Conservation (phyloP, 1,140 invertebrate genomes). For the Colletes gigas region DNA sequence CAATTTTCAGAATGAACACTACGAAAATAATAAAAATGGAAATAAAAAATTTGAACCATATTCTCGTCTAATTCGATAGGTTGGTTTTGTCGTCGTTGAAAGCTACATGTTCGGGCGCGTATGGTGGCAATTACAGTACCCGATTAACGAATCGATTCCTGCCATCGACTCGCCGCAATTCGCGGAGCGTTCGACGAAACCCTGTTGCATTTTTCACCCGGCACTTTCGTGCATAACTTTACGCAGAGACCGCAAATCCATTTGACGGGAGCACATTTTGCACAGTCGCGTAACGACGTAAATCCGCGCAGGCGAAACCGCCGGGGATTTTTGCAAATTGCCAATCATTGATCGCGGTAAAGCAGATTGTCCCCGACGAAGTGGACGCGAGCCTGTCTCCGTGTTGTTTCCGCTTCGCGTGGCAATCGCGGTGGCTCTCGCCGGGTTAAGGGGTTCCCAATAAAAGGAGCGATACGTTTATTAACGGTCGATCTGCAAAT, state of each 20-base stretch:
- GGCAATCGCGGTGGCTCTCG: conserved; percentile 31
- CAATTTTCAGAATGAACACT: too few relatives aligned
- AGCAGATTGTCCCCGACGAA: conserved; percentile 66
- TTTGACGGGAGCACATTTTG: conserved; percentile 31
- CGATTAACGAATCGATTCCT: conserved; percentile 19
- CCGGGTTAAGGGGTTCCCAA: too few relatives aligned
- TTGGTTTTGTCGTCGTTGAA: background rate
- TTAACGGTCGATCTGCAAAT: too few relatives aligned
- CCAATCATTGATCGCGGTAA: conserved; percentile 70
- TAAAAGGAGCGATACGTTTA: too few relatives aligned
- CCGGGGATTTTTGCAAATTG: conserved; percentile 75
- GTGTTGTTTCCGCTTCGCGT: conserved; percentile 50
- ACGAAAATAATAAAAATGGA: too few relatives aligned
- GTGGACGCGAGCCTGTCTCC: conserved; percentile 37
- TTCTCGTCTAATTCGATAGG: too few relatives aligned
- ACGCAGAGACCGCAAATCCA: conserved; percentile 55
- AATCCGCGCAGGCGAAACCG: conserved; percentile 51
- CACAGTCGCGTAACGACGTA: conserved; percentile 47
- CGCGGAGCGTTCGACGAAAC: background rate
- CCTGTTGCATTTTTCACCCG: conserved; percentile 20
- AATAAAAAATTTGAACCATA: too few relatives aligned
- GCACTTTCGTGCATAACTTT: conserved; percentile 38
- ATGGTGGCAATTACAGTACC: background rate
- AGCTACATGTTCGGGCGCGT: background rate
- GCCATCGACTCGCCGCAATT: background rate